Percentiles rank a stretch among this genome's conserved stretches.
Evolutionary conservation across 2,888 invertebrate species (phyloP).

Genomic region (Idaea aversata): DNA sequence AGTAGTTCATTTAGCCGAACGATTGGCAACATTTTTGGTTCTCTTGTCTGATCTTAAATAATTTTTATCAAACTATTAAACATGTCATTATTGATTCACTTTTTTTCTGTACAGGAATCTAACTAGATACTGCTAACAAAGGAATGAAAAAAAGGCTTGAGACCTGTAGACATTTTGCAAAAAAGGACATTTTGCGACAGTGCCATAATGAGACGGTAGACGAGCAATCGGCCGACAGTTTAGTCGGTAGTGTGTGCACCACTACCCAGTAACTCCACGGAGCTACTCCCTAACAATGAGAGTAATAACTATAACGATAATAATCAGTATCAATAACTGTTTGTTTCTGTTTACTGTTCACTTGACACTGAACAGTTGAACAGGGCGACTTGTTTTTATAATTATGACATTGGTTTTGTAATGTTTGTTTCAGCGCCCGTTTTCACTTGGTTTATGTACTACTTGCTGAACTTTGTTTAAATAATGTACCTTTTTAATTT

Average conservation of each 20-base stretch:
- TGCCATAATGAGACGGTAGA: too few relatives aligned
- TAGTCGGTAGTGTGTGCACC: neutral
- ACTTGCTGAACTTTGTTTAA: neutral
- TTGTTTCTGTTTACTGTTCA: neutral
- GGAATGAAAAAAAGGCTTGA: too few relatives aligned
- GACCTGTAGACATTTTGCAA: too few relatives aligned
- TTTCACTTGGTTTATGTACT: neutral
- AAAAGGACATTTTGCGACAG: too few relatives aligned
- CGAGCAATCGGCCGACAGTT: neutral
- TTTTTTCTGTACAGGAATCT: too few relatives aligned
- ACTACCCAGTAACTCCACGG: neutral
- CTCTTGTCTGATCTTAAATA: too few relatives aligned
- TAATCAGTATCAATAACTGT: neutral
- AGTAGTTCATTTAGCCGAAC: too few relatives aligned
- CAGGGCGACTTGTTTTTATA: neutral
- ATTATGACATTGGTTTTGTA: neutral
- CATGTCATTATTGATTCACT: too few relatives aligned
- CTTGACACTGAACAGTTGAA: neutral
- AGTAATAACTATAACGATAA: neutral
- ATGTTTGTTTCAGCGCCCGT: neutral
- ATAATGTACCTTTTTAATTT: neutral
- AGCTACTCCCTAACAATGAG: neutral
- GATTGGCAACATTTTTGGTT: too few relatives aligned
- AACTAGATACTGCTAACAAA: too few relatives aligned
- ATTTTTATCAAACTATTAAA: too few relatives aligned